These are phyloP conservation scores for Dasypolia templi DNA, from an alignment of 2,888 invertebrate genomes.

Conservation along the genomic window DNA sequence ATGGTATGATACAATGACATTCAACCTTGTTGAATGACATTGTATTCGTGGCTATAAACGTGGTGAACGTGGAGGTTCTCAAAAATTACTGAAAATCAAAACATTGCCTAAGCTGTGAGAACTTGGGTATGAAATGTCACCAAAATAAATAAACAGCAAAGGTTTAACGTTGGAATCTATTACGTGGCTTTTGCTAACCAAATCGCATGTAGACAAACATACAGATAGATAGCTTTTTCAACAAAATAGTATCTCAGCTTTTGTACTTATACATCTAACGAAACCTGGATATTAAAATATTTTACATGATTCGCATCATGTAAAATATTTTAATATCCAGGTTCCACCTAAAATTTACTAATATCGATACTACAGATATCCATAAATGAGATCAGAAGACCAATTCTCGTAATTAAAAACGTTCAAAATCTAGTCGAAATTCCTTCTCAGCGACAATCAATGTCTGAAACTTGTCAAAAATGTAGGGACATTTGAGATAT, in stretches of 20 bases:
- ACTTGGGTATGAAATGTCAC: background rate
- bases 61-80: background rate
- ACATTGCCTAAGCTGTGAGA: background rate
- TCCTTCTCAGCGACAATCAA: too few species aligned
- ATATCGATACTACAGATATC: background rate
- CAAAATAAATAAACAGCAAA: background rate
- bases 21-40: background rate
- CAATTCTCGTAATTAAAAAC: too few species aligned
- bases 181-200: background rate
- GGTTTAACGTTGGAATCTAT: too few species aligned
- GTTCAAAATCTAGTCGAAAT: too few species aligned
- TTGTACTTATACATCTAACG: background rate
- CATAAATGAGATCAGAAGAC: background rate
- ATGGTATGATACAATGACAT: background rate
- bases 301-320: too few species aligned
- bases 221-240: background rate
- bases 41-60: background rate
- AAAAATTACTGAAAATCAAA: background rate
- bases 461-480: too few species aligned
- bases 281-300: background rate
- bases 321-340: too few species aligned
- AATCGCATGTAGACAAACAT: background rate
- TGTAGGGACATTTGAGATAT: too few species aligned
- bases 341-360: background rate
- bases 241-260: background rate